Percentiles rank a stretch among this genome's conserved stretches.
phyloP scores from a whole-genome alignment of 2,797 vertebrate genomes.

The Chiloscyllium punctatum region DNA sequence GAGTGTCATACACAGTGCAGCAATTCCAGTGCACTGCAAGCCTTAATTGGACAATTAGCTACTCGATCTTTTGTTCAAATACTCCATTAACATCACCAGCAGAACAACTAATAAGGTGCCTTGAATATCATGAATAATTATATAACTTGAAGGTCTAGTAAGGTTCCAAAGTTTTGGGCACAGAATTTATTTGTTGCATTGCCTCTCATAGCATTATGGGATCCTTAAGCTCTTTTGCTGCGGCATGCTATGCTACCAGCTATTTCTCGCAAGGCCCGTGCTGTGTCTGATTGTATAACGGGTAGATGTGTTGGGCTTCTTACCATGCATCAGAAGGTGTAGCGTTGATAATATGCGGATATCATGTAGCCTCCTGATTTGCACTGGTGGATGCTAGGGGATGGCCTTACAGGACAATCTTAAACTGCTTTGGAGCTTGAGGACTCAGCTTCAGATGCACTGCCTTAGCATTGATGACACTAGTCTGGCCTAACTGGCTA shows the following conservation, averaged over 20 bases:
- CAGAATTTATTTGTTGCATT: background rate
- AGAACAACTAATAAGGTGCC: background rate
- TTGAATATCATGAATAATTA: constrained; percentile 1
- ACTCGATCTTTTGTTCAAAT: background rate
- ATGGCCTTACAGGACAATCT: no score
- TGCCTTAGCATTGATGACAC: background rate
- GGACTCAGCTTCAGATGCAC: no score
- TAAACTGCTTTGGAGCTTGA: no score
- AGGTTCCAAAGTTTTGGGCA: background rate
- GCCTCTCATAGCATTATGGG: background rate
- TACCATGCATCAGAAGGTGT: background rate
- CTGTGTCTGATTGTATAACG: background rate
- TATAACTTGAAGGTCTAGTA: background rate
- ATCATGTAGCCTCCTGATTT: no score
- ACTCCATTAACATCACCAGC: background rate
- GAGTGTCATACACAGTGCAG: background rate
- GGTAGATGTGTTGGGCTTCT: background rate
- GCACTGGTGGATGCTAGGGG: no score
- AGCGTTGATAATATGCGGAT: background rate
- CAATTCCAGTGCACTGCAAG: background rate
- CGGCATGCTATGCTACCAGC: background rate
- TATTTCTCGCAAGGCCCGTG: background rate
- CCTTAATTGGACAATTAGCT: constrained; percentile 9
- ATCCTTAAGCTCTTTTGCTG: background rate
- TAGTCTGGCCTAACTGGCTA: background rate